A percentile compares a stretch with the other conserved stretches of the same genome.
Evolutionary conservation across 2,888 invertebrate genomes (phyloP).

Genomic region (Calephelis perditalis): DNA sequence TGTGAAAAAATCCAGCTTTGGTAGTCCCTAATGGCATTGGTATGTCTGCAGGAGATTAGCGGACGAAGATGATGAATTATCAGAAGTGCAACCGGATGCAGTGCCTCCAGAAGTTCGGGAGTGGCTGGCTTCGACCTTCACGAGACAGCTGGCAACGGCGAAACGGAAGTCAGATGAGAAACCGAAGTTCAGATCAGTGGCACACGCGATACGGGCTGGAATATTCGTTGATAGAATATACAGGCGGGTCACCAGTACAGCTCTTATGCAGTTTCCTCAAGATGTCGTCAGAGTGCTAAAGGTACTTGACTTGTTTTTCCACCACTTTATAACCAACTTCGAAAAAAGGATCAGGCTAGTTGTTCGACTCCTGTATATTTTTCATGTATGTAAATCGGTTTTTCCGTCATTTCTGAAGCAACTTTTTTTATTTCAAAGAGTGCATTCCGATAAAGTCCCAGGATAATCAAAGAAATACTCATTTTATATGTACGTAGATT

Average conservation of each 20-base stretch:
- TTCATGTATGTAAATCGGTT: no score
- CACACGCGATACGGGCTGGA: constrained; percentile 96
- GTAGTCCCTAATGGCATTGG: background rate
- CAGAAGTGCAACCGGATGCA: constrained; percentile 97
- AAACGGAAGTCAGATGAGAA: constrained; percentile 87
- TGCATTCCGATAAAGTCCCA: no score
- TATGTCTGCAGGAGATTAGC: constrained; percentile 82
- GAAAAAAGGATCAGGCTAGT: no score
- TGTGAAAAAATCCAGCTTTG: background rate
- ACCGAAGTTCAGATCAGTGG: constrained; percentile 95
- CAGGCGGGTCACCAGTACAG: constrained; percentile 86
- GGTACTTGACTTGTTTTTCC: constrained; percentile 63
- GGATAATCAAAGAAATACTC: no score
- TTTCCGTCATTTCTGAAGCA: no score
- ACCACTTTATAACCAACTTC: no score
- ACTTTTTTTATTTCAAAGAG: no score
- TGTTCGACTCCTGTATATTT: no score
- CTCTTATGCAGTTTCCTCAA: constrained; percentile 91
- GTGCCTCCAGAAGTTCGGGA: constrained; percentile 97
- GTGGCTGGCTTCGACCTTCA: constrained; percentile 98
- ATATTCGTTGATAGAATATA: constrained; percentile 97
- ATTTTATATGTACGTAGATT: no score
- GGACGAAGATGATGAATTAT: constrained; percentile 96
- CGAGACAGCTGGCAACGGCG: constrained; percentile 90
- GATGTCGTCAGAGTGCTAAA: constrained; percentile 92